phyloP scores from a whole-genome alignment of 2,888 invertebrate species.

The Ptychoptera albimana region DNA sequence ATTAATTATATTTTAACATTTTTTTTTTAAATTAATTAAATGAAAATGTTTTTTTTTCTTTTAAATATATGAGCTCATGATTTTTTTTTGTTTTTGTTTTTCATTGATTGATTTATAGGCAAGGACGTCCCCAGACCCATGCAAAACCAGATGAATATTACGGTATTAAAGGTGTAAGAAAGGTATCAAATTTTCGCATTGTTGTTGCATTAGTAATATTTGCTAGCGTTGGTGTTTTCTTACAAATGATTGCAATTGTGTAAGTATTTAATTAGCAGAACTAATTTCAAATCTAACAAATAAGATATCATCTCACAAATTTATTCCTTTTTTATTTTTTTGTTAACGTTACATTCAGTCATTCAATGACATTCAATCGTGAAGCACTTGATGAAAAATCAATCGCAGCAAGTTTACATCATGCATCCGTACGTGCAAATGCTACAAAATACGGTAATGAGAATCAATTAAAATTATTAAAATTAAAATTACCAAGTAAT shows the following conservation, averaged over 20 bases:
- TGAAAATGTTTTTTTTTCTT: conserved; percentile 12
- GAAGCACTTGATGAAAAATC: conserved; percentile 34
- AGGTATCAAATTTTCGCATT: conserved; percentile 43
- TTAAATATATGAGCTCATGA: not conserved
- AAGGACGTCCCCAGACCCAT: not conserved
- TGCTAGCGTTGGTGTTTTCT: conserved; percentile 37
- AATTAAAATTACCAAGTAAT: not conserved
- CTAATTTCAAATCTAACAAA: too few relatives aligned
- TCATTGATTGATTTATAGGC: too few relatives aligned
- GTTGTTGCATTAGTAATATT: conserved; percentile 39
- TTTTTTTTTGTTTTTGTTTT: too few relatives aligned
- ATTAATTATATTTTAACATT: too few relatives aligned
- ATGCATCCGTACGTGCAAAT: conserved; percentile 35
- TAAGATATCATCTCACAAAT: too few relatives aligned
- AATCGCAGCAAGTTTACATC: conserved; percentile 32
- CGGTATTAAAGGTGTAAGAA: conserved; percentile 41
- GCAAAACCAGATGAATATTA: conserved; percentile 34
- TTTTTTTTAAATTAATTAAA: too few relatives aligned
- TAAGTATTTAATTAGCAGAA: conserved; percentile 20
- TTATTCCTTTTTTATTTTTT: not conserved
- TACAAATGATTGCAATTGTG: conserved; percentile 46
- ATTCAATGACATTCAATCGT: conserved; percentile 35
- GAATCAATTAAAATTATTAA: conserved; percentile 29
- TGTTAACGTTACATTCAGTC: conserved; percentile 35
- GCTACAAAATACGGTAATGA: conserved; percentile 40